Percentiles rank a stretch among this genome's conserved stretches.
Evolutionary conservation across 2,797 vertebrate genomes (phyloP).

Genomic region (Lindbergichthys nudifrons): DNA sequence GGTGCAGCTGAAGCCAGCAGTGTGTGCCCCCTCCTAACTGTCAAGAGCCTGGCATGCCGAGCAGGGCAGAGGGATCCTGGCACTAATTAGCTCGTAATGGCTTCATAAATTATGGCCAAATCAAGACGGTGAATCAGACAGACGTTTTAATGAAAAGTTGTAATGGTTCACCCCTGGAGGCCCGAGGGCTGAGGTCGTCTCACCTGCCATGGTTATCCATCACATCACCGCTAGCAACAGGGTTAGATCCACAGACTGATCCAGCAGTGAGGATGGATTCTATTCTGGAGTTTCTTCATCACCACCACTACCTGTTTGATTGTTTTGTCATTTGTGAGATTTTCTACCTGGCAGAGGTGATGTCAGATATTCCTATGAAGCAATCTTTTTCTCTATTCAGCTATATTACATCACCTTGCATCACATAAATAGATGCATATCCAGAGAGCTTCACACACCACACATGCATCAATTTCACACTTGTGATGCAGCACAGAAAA

Average conservation of each 20-base stretch:
- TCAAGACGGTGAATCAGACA: constrained; percentile 88
- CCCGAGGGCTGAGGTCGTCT: constrained; percentile 63
- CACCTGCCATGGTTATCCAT: constrained; percentile 71
- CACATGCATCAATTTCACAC: constrained; percentile 36
- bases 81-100: constrained; percentile 94
- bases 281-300: constrained; percentile 21
- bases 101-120: constrained; percentile 94
- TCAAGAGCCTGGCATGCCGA: constrained; percentile 64
- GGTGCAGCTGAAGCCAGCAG: constrained; percentile 50
- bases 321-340: constrained; percentile 31
- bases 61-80: constrained; percentile 79
- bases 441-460: constrained; percentile 27
- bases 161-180: constrained; percentile 87
- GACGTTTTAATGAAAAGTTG: constrained; percentile 89
- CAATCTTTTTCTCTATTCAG: constrained; percentile 33
- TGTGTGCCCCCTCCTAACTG: constrained; percentile 65
- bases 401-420: constrained; percentile 49
- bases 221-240: constrained; percentile 67
- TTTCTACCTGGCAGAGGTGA: constrained; percentile 24
- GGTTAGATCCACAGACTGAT: constrained; percentile 34
- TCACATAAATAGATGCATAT: constrained; percentile 50
- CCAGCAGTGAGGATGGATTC: background rate
- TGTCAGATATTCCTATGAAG: constrained; percentile 44
- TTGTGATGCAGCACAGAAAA: constrained; percentile 46
- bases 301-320: constrained; percentile 22